phyloP scores from a whole-genome alignment of 2,797 vertebrate species.

The Bovichtus diacanthus region DNA sequence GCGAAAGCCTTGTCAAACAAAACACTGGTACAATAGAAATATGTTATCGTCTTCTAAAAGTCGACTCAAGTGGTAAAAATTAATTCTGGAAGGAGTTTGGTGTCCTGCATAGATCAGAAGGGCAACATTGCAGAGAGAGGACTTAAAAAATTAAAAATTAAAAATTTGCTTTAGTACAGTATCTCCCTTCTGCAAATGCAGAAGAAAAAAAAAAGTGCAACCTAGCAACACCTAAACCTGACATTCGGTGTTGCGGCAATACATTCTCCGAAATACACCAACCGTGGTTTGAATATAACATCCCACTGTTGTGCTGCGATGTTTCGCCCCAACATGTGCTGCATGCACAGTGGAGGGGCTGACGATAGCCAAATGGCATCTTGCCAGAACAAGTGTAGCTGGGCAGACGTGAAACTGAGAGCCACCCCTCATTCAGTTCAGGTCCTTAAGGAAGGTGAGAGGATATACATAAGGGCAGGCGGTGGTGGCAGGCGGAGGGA shows the following conservation, averaged over 20 bases:
- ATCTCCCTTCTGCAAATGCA: slow-evolving; percentile 19
- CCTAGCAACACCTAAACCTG: slow-evolving; percentile 32
- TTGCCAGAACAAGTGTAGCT: background rate
- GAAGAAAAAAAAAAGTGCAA: slow-evolving; percentile 37
- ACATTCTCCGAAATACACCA: slow-evolving; percentile 66
- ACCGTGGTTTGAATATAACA: slow-evolving; percentile 10
- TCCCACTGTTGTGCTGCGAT: background rate
- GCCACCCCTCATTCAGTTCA: background rate
- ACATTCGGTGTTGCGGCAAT: slow-evolving; percentile 36
- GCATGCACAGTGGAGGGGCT: background rate
- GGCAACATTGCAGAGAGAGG: slow-evolving; percentile 1
- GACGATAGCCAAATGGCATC: slow-evolving; percentile 2
- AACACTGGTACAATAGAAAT: background rate
- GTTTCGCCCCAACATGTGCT: background rate
- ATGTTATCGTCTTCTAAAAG: background rate
- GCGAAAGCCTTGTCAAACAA: background rate
- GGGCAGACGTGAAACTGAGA: background rate
- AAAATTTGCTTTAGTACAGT: background rate
- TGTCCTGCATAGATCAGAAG: slow-evolving; percentile 64
- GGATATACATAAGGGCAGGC: background rate
- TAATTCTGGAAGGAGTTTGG: background rate
- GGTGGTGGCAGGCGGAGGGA: background rate
- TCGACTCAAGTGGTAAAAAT: background rate
- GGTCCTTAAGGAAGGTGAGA: background rate
- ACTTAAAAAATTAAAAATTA: too few relatives aligned